phyloP scores from a whole-genome alignment of 2,113 vertebrate species.

The Tichodroma muraria region DNA sequence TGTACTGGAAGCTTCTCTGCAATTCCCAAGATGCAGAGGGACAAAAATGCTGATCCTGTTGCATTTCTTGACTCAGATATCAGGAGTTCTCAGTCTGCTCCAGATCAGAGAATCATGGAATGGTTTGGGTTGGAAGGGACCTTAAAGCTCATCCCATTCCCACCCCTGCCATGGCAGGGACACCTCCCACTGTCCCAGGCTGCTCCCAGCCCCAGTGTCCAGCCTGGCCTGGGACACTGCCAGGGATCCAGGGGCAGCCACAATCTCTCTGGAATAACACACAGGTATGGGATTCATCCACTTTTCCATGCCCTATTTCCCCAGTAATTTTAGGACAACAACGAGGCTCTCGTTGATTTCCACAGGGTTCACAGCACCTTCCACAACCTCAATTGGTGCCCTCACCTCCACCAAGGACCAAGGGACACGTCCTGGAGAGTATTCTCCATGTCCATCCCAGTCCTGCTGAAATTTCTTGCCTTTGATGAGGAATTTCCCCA shows the following conservation, averaged over 20 bases:
- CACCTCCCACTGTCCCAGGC: neutral
- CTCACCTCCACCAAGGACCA: neutral
- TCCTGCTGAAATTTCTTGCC: neutral
- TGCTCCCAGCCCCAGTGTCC: neutral
- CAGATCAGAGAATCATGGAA: neutral
- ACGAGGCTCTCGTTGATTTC: neutral
- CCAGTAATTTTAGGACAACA: neutral
- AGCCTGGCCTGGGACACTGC: neutral
- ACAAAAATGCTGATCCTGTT: neutral
- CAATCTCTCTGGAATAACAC: neutral
- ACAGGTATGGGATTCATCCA: neutral
- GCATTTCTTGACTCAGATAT: neutral
- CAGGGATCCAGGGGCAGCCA: neutral
- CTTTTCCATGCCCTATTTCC: neutral
- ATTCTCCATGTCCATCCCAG: neutral
- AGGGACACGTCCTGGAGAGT: neutral
- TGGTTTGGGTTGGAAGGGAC: neutral
- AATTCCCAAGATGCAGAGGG: neutral
- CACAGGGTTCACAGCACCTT: neutral
- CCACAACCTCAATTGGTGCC: neutral
- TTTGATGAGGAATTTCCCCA: neutral
- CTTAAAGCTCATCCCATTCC: rapidly evolving
- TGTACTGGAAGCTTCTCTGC: neutral
- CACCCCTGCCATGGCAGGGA: neutral
- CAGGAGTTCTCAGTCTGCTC: neutral